Conservation (phyloP, 1,140 invertebrate species). For the Heliconius congener region DNA sequence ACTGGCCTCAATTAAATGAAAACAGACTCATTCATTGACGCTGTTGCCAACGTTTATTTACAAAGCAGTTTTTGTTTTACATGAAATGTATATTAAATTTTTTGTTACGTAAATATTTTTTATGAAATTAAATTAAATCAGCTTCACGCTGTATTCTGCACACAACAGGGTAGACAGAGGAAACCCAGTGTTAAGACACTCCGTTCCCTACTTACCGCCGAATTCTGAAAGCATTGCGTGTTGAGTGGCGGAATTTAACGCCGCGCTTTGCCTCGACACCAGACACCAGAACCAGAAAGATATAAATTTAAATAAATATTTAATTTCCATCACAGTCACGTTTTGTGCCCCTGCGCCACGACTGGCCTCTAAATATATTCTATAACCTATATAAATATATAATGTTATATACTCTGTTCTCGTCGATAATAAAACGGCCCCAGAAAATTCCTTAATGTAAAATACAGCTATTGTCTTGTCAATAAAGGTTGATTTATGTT, state of each 20-base stretch:
- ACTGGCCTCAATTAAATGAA: constrained; percentile 6
- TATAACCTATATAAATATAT: not conserved
- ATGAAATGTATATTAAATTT: not conserved
- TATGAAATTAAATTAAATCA: no score
- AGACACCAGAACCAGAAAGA: no score
- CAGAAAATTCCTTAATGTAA: constrained; percentile 2
- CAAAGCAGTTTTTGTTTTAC: not conserved
- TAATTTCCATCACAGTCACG: no score
- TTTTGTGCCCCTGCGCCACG: no score
- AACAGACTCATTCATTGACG: not conserved
- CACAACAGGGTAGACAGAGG: no score
- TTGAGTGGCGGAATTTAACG: no score
- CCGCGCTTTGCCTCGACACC: no score
- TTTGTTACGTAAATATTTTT: not conserved
- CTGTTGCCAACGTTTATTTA: not conserved
- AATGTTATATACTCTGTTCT: not conserved
- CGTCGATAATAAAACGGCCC: not conserved
- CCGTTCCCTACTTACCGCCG: no score
- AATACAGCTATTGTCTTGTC: not conserved
- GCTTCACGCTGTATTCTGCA: no score
- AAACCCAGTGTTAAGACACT: no score
- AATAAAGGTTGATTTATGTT: not conserved
- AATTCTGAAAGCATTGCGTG: no score
- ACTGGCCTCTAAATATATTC: not conserved
- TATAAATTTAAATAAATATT: no score